These are phyloP conservation scores for Henricia sp. DNA, from an alignment of 53 echinoderm and acorn worm species.

Conservation along the genomic window DNA sequence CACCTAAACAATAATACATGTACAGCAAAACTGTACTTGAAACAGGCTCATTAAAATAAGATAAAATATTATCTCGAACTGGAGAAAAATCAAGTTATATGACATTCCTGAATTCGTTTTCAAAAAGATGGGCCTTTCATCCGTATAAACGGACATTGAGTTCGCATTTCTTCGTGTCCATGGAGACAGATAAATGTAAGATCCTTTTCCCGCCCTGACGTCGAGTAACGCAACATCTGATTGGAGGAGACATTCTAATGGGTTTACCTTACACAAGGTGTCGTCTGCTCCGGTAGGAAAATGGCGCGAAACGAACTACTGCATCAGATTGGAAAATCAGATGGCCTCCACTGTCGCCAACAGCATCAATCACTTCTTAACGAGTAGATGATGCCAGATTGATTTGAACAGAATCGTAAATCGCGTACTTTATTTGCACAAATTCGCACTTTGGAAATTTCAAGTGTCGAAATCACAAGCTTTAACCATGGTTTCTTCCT, in stretches of 20 bases:
- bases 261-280: conserved; percentile 36
- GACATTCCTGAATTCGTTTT: no score
- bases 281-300: conserved; percentile 29
- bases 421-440: not conserved
- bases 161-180: no score
- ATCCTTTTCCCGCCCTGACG: conserved; percentile 39
- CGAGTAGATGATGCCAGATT: conserved; percentile 39
- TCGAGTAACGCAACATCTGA: conserved; percentile 41
- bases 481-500: no score
- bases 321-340: conserved; percentile 52
- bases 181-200: conserved; percentile 19
- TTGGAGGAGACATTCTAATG: conserved; percentile 38
- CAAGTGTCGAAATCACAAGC: not conserved
- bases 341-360: conserved; percentile 16
- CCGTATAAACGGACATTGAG: no score
- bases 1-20: no score
- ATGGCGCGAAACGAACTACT: conserved; percentile 40
- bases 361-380: conserved; percentile 48
- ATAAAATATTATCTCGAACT: no score
- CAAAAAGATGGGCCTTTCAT: no score
- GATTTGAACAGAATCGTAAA: conserved; percentile 19
- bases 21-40: no score
- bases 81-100: no score
- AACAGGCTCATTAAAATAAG: no score
- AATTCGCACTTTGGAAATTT: not conserved